A percentile compares a stretch with the other conserved stretches of the same genome.
Evolutionary conservation across 1,140 invertebrate species (phyloP).

Genomic region (Cyclina sinensis): DNA sequence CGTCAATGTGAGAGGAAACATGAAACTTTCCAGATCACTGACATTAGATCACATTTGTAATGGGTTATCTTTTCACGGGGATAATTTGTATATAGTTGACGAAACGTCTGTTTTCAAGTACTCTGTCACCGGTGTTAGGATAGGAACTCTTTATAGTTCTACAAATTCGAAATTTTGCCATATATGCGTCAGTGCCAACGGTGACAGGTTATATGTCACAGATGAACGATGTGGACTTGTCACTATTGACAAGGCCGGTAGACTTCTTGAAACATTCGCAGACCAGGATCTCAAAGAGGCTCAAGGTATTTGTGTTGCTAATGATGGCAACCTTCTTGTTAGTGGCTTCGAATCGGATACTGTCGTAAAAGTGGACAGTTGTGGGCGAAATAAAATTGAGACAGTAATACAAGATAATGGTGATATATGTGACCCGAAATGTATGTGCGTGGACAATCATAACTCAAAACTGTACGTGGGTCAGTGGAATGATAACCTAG

Average conservation of each 20-base stretch:
- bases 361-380: conserved; percentile 10
- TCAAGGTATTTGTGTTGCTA: conserved; percentile 1
- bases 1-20: background rate
- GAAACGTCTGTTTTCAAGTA: background rate
- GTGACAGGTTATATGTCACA: background rate
- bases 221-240: background rate
- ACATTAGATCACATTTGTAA: background rate
- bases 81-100: conserved; percentile 7
- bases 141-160: background rate
- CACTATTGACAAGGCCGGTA: background rate
- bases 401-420: conserved; percentile 17
- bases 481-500: conserved; percentile 26
- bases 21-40: conserved; percentile 17
- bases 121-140: background rate
- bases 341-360: conserved; percentile 31
- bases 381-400: background rate
- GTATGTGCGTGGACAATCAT: background rate
- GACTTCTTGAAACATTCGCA: background rate
- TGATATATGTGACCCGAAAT: conserved; percentile 19
- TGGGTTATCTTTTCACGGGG: background rate
- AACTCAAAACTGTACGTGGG: conserved; percentile 4
- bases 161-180: background rate
- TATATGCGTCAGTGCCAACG: background rate
- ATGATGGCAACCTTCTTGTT: background rate
- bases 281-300: background rate